These are phyloP conservation scores for Sepioteuthis lessoniana DNA, from an alignment of 2,888 invertebrate genomes.

Conservation along the genomic window DNA sequence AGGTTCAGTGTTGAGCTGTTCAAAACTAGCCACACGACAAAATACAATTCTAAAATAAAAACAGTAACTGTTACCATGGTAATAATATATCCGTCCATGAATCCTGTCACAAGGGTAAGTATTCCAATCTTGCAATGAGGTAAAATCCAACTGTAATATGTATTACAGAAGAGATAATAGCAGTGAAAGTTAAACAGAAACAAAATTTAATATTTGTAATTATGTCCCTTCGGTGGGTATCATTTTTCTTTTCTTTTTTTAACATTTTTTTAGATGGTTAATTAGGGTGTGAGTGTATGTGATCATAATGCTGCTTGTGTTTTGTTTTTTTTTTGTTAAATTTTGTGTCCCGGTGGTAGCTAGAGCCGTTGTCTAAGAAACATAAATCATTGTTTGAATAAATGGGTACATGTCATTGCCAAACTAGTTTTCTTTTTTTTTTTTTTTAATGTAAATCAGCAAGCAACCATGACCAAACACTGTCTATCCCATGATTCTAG, in stretches of 20 bases:
- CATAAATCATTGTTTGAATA: too few species aligned
- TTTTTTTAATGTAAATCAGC: neutral
- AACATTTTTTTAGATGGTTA: neutral
- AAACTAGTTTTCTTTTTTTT: neutral
- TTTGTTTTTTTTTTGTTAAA: too few species aligned
- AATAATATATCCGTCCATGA: constrained; percentile 4
- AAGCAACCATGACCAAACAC: neutral
- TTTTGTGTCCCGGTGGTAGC: too few species aligned
- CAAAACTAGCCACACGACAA: constrained; percentile 14
- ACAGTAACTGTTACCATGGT: neutral
- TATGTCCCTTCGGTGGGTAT: neutral
- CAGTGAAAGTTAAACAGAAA: too few species aligned
- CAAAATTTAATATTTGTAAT: neutral
- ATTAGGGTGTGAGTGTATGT: neutral
- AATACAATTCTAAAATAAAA: constrained; percentile 10
- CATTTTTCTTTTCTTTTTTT: neutral
- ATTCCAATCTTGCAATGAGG: neutral
- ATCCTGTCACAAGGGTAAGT: constrained; percentile 25
- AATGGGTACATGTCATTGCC: neutral
- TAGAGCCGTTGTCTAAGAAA: too few species aligned
- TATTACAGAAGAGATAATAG: neutral
- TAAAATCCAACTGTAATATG: neutral
- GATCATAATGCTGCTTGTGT: neutral
- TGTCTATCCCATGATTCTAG: neutral
- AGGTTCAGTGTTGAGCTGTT: neutral